These are phyloP conservation scores for Lethocerus indicus DNA, from an alignment of 1,140 invertebrate species.

Conservation along the genomic window DNA sequence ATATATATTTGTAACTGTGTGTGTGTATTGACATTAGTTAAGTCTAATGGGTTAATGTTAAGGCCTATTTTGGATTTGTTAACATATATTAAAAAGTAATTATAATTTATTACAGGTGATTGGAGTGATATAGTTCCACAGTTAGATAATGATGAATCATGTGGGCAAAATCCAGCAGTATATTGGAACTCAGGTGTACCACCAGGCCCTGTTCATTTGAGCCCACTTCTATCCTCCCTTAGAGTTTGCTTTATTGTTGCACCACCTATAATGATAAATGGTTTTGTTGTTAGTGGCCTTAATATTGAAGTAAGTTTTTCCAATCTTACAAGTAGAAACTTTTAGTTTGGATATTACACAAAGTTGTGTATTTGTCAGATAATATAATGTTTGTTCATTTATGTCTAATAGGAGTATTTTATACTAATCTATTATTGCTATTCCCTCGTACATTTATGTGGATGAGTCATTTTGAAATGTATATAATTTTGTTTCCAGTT, in stretches of 20 bases:
- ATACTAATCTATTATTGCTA: too few species aligned
- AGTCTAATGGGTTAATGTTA: too few species aligned
- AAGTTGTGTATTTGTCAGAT: too few species aligned
- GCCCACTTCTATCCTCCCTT: constrained; percentile 22
- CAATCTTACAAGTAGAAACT: too few species aligned
- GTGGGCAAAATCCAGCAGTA: constrained; percentile 63
- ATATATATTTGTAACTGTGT: too few species aligned
- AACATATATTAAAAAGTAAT: neutral
- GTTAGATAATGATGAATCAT: constrained; percentile 6
- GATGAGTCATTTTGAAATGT: too few species aligned
- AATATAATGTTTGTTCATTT: too few species aligned
- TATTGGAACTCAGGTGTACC: constrained; percentile 50
- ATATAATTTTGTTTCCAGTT: constrained; percentile 16
- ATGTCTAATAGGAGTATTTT: too few species aligned
- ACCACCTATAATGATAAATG: constrained; percentile 41
- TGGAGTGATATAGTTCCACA: constrained; percentile 9
- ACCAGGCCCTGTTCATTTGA: constrained; percentile 12
- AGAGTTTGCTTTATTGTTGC: constrained; percentile 51
- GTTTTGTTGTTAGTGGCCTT: constrained; percentile 48
- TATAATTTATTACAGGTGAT: constrained; percentile 2
- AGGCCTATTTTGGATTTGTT: too few species aligned
- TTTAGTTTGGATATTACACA: too few species aligned
- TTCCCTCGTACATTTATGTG: too few species aligned
- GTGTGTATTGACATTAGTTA: too few species aligned
- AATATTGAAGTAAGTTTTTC: constrained; percentile 66